Evolutionary conservation across 2,113 vertebrate genomes (phyloP), one percentile per base, ranked within the genome.

Genomic region (Reinhardtius hippoglossoides): DNA sequence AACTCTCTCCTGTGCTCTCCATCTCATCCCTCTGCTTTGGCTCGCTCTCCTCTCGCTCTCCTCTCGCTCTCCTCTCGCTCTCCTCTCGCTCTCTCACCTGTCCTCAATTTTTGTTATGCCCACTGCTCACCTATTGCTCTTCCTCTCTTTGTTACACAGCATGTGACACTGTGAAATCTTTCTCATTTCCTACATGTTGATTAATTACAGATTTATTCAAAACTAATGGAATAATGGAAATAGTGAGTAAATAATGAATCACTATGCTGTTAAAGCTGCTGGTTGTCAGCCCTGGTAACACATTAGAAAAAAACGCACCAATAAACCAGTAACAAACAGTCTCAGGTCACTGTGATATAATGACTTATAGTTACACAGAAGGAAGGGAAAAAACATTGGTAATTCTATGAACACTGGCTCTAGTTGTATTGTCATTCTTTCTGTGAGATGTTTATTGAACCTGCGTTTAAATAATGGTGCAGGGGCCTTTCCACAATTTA

Each of bases 1-100:
- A 64, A 65, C 67, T 57, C 63, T 40, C 15, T 27, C 42, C 16
- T 70, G 35, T 62, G 57, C 63, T 55, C 63, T 48, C 27, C 55
- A 23, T 69, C 76, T 58, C 48, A 44, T 65, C 71, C 23, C 9
- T 40, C 66, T 67, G 6, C 76, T 42, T 58, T 31, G 12, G 15
- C 27, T 40, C 0, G 31, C 23, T 23, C 23, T 23, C 23, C 62
- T 27, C 14, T 27, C 48, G 56, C 62, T 54, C 62, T 46, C 27
- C 54, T 69, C 76, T 58, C 48, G 12, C 27, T 42, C 46, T 55
- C 31, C n/a, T 55, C 20, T 3, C 0, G 27, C 27, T 27, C 27
- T 27, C 31, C n/a, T 55, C 20, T 4, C 0, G 40, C n/a, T 69
- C 24, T 80, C 37, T 57, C 59, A 0, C 64, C 58, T 68, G 64